Evolutionary conservation across 2,797 vertebrate species (phyloP).

Genomic region (Phoxinus dragarum): DNA sequence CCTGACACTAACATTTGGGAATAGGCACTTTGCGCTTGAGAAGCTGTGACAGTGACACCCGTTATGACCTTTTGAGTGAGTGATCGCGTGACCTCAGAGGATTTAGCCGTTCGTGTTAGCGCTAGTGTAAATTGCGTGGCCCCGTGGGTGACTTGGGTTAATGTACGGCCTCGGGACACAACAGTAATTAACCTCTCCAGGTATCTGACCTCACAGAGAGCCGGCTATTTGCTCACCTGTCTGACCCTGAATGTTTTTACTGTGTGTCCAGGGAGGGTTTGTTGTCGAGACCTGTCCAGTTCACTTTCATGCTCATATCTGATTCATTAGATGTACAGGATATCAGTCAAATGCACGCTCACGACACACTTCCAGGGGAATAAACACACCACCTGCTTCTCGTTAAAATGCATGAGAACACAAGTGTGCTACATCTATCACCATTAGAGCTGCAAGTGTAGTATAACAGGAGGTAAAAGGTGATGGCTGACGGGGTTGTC

Average conservation of each 20-base stretch:
- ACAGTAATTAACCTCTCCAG: slow-evolving; percentile 45
- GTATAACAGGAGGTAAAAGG: slow-evolving; percentile 16
- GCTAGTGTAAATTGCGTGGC: slow-evolving; percentile 2
- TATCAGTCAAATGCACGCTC: slow-evolving; percentile 13
- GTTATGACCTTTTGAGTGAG: slow-evolving; percentile 21
- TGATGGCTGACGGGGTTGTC: slow-evolving; percentile 16
- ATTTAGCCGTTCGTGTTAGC: neutral
- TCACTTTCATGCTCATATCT: slow-evolving; percentile 5
- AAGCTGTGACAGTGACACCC: slow-evolving; percentile 11
- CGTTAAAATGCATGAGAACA: slow-evolving; percentile 9
- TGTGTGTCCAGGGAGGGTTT: slow-evolving; percentile 11
- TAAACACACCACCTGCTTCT: slow-evolving; percentile 37
- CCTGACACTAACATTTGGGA: slow-evolving; percentile 22
- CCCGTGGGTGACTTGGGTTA: slow-evolving; percentile 29
- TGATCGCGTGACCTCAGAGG: slow-evolving; percentile 22
- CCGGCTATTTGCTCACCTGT: slow-evolving; percentile 36
- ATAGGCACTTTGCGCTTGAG: slow-evolving; percentile 23
- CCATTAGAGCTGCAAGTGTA: neutral
- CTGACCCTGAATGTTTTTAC: slow-evolving; percentile 33
- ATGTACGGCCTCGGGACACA: slow-evolving; percentile 35
- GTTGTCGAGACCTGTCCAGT: slow-evolving; percentile 9
- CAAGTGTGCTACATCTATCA: slow-evolving; percentile 17
- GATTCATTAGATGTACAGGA: slow-evolving; percentile 15
- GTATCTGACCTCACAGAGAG: slow-evolving; percentile 39
- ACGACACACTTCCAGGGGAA: slow-evolving; percentile 4